Evolutionary conservation across 2,888 invertebrate genomes (phyloP), one percentile per base, ranked within the genome.

Genomic region (Eupithecia subfuscata): DNA sequence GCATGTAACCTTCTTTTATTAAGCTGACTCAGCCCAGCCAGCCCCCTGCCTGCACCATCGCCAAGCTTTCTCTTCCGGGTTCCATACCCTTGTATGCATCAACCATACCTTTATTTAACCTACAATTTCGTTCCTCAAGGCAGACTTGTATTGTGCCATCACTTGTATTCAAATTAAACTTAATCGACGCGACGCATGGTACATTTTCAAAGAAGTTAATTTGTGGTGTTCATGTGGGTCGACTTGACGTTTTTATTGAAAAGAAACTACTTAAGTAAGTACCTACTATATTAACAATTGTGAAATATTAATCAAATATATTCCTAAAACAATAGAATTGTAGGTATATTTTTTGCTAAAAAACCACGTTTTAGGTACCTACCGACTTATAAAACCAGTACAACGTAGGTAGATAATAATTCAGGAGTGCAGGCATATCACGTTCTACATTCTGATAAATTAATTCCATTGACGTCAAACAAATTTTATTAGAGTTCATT

Each of bases 381-480:
- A n/a, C n/a, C n/a, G n/a, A n/a, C n/a, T 5, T 11, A 52, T 12
- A 56, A 56, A 65, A 18, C 37, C 37, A 65, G 64, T 65, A 37
- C 5, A 25, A 56, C 22, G 56, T 25, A 65, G 65, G 65, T 65
- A 65, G 37, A 65, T 65, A 34, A 65, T 65, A 34, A 70, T 37
- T 56, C 56, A 70, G 37, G 22, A 70, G 60, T 52, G 52, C 52
- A 52, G 25, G 37, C 65, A 65, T 65, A 65, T 65, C 65, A 65
- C 40, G 65, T 65, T 65, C 37, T 37, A 40, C 56, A 48, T 79
- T 78, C 43, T 74, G 67, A 71, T 80, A 79, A 83, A 82, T 82
- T 74, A 81, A 80, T 78, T 71, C 79, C 78, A 81, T 82, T 85
- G 84, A 85, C 84, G 84, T 84, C 84, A 85, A 83, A 78, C 81